Evolutionary conservation across 2,888 invertebrate genomes (phyloP), one percentile per base, ranked within the genome.

Genomic region (Agelastica alni): DNA sequence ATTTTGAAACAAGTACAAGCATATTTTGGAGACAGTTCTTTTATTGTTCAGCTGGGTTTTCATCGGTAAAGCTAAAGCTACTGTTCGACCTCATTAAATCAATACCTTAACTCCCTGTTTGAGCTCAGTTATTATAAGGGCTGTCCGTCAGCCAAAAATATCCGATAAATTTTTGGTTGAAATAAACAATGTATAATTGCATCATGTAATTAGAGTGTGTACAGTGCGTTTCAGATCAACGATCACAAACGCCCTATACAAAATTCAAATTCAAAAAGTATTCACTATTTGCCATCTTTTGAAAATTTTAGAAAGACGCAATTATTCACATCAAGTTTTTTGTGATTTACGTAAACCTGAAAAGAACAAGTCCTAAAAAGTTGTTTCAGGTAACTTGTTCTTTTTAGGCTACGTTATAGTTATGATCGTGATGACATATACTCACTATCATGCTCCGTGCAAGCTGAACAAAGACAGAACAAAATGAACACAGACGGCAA

Each of bases 391-490:
- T 26, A 3, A 26, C 9, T 26, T 26, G 2, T 26, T n/a, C 26
- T 2, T 2, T 9, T 26, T 26, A 3, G 5, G n/a, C 5, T 37
- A 5, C 17, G 7, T 10, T 37, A 18, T 3, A 20, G 37, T 20
- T 9, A 13, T 39, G 37, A 28, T 34, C 30, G 42, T 46, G 53
- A 46, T 46, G 53, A 59, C 55, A 54, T 69, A 82, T 89, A 89
- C 89, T 89, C 87, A 89, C 89, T 85, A 88, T 87, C 89, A 89
- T 89, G 88, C 88, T 88, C 88, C 89, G 88, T 87, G 89, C 88
- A 88, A 89, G 89, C 89, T 83, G 82, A 81, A 83, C 81, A 83
- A 79, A 83, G 79, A 82, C 81, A 83, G 80, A 82, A 80, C 82
- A 78, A 83, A 77, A 81, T 83, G 81, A 82, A 80, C 78, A 78